Percentiles rank a stretch among this genome's conserved stretches.
These are phyloP conservation scores for Heliocidaris tuberculata DNA, from an alignment of 35 echinoderm and acorn worm genomes.

Conservation along the genomic window DNA sequence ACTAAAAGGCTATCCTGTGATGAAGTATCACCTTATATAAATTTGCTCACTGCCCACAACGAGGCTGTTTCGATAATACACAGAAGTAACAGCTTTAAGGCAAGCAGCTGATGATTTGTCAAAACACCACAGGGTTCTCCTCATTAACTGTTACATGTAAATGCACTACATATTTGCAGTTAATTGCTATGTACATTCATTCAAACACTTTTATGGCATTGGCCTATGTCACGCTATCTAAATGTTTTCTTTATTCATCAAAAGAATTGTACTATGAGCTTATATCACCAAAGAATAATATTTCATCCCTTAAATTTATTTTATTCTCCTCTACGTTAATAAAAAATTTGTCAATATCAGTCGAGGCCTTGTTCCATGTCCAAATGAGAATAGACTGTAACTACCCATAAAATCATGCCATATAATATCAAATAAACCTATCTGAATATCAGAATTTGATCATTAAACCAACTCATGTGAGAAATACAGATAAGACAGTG, in stretches of 20 bases:
- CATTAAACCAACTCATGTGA: slow-evolving; percentile 2
- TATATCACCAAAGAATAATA: neutral
- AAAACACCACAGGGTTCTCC: too few species aligned
- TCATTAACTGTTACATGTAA: neutral
- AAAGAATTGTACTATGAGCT: neutral
- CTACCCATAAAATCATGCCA: neutral
- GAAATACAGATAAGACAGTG: neutral
- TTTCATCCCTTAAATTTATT: neutral
- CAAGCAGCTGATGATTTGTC: too few species aligned
- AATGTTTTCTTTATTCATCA: neutral
- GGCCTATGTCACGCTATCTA: neutral
- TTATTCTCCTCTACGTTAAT: neutral
- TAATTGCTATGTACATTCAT: neutral
- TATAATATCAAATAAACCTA: neutral
- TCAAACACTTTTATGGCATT: neutral
- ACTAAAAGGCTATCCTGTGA: too few species aligned
- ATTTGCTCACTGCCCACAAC: too few species aligned
- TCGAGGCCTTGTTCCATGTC: neutral
- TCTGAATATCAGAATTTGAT: neutral
- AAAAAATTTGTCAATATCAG: neutral
- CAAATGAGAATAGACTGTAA: neutral
- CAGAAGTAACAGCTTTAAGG: too few species aligned
- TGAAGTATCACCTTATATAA: too few species aligned
- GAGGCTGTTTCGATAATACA: too few species aligned
- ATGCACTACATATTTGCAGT: neutral